Base-by-base conservation (phyloP, 2,113 vertebrate species). In the Narcine bancroftii region DNA sequence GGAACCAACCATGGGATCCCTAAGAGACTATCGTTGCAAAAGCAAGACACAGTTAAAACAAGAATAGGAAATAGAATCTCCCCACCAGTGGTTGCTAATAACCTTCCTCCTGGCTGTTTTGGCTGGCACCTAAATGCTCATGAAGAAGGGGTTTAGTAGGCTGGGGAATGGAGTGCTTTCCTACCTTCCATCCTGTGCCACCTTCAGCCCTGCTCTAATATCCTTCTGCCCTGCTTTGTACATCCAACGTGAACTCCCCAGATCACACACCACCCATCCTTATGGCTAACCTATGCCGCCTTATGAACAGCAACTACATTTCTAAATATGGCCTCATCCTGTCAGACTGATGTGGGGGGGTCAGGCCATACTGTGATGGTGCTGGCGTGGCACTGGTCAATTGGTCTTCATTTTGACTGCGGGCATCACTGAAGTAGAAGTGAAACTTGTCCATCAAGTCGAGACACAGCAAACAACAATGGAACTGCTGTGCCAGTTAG, bases 361-460 rank as follows among this genome's bases (percentile, higher is more conserved):
- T 65, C 33, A 26, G 36, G 39, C 60, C 60, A 89, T n/a, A 19
- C 85, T 13, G 17, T 19, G 83, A 87, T 29, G 83, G 56, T 50
- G 63, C 29, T 60, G 29, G 53, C 53, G 2, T 15, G 7, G 53
- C 39, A 65, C 56, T 42, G 7, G 7, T 11, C 65, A 42, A n/a
- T n/a, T n/a, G n/a, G n/a, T n/a, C 65, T 89, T 89, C 63, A 89
- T 89, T 83, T 65, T 66, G 85, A 89, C n/a, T 60, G 42, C 9
- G 60, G 85, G n/a, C 42, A 65, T 60, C 36, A 42, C 56, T 89
- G 85, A 65, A 56, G 60, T 9, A 65, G 33, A 65, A 65, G 26
- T 65, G 85, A 65, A 60, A 89, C 60, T 39, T 36, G 85, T 89
- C 85, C 85, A 89, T 89, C 85, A 89, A 63, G 63, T 24, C 24